Evolutionary conservation across 2,113 vertebrate genomes (phyloP).

Genomic region (Lophotis ruficrista): DNA sequence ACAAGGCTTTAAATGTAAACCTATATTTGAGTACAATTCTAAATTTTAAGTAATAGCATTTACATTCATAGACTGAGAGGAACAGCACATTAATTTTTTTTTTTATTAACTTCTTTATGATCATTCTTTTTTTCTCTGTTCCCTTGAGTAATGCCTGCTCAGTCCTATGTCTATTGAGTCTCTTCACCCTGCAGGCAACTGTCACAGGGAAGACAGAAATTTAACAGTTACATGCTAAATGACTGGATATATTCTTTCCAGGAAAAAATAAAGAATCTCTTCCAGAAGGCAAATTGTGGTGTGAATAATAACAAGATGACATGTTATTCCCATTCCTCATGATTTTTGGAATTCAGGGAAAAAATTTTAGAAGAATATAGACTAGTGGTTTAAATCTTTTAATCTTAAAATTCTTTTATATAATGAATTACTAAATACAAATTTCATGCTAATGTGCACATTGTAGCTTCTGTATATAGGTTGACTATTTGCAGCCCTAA

Average conservation of each 20-base stretch:
- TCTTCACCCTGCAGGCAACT: slow-evolving; percentile 36
- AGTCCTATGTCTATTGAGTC: not conserved
- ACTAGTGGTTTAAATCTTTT: not conserved
- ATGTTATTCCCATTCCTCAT: not conserved
- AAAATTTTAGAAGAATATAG: not conserved
- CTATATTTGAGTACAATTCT: not conserved
- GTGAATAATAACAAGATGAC: not conserved
- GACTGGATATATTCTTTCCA: not conserved
- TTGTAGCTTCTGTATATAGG: not conserved
- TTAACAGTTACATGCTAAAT: not conserved
- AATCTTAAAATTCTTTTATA: not conserved
- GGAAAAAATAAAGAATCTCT: not conserved
- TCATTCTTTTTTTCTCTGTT: not conserved
- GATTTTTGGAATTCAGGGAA: not conserved
- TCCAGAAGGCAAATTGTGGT: not conserved
- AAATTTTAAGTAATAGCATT: not conserved
- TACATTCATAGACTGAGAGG: not conserved
- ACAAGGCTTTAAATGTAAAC: not conserved
- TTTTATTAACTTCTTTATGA: not conserved
- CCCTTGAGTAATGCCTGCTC: not conserved
- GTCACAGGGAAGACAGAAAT: not conserved
- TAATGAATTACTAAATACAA: not conserved
- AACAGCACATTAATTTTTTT: not conserved
- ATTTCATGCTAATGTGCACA: not conserved
- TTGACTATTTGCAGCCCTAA: not conserved